Percentiles rank a stretch among this genome's conserved stretches.
Conservation (phyloP, 2,888 invertebrate species). For the Drosophila pseudotalamancana region DNA sequence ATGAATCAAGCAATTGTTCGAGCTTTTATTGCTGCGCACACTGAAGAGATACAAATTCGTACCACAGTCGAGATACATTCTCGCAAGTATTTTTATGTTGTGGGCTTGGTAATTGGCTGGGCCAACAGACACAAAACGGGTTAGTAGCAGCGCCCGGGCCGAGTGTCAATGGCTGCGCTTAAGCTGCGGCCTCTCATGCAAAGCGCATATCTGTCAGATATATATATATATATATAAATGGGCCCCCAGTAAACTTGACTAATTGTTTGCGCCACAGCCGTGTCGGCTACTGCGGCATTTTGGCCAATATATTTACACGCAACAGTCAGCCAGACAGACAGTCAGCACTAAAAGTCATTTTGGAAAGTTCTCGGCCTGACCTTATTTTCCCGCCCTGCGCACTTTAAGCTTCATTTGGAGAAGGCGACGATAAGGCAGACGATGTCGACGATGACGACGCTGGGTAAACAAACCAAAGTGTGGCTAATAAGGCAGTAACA, state of each 20-base stretch:
- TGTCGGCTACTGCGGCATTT: slow-evolving; percentile 20
- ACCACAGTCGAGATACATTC: slow-evolving; percentile 36
- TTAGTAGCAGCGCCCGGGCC: slow-evolving; percentile 18
- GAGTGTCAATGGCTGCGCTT: slow-evolving; percentile 50
- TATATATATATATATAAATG: too few species aligned
- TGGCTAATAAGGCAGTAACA: slow-evolving; percentile 62
- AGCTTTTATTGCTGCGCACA: slow-evolving; percentile 37
- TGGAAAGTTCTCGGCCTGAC: slow-evolving; percentile 72
- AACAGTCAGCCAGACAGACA: background rate
- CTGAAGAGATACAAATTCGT: slow-evolving; percentile 40
- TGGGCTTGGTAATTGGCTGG: slow-evolving; percentile 73
- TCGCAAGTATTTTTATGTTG: slow-evolving; percentile 49
- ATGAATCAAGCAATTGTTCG: slow-evolving; percentile 73
- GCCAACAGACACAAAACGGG: slow-evolving; percentile 51
- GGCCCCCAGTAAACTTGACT: slow-evolving; percentile 51
- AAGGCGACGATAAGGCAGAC: slow-evolving; percentile 14
- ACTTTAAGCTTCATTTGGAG: slow-evolving; percentile 46
- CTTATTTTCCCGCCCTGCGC: slow-evolving; percentile 59
- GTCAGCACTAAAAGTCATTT: slow-evolving; percentile 46
- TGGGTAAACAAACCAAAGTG: slow-evolving; percentile 57
- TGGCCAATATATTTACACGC: slow-evolving; percentile 10
- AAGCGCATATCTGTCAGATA: slow-evolving; percentile 62
- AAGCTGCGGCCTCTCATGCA: slow-evolving; percentile 45
- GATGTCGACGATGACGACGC: slow-evolving; percentile 37
- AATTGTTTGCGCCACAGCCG: slow-evolving; percentile 47